These are phyloP conservation scores for Hirudo medicinalis DNA, from an alignment of 1,140 invertebrate species.

Conservation along the genomic window DNA sequence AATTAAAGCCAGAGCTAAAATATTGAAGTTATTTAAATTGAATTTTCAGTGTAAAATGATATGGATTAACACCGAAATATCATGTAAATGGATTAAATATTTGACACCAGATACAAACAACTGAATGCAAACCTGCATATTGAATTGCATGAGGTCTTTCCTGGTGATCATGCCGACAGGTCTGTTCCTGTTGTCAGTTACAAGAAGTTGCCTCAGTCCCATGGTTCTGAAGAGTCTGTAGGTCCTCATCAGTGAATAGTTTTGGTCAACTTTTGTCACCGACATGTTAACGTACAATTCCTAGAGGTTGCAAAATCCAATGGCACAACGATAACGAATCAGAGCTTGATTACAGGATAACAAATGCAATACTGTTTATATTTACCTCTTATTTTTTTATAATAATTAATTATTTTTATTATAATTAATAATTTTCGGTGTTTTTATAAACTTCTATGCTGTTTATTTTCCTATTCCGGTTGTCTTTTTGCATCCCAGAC, in stretches of 20 bases:
- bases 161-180: constrained; percentile 30
- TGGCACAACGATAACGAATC: background rate
- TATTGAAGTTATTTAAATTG: too few relatives aligned
- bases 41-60: background rate
- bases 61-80: background rate
- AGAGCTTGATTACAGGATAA: background rate
- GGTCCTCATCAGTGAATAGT: constrained; percentile 29
- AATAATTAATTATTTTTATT: too few relatives aligned
- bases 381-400: too few relatives aligned
- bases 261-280: constrained; percentile 24
- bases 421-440: too few relatives aligned
- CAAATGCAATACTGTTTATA: background rate
- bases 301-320: constrained; percentile 19
- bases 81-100: background rate
- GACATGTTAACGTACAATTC: constrained; percentile 33
- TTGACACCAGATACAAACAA: background rate
- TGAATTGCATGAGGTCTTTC: constrained; percentile 28
- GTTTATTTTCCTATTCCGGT: too few relatives aligned
- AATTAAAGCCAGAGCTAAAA: too few relatives aligned
- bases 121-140: constrained; percentile 15
- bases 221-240: constrained; percentile 28
- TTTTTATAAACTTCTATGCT: too few relatives aligned
- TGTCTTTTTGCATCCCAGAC: too few relatives aligned
- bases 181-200: constrained; percentile 26
- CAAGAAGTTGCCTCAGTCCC: constrained; percentile 29